Evolutionary conservation across 2,888 invertebrate species (phyloP).

Genomic region (Clusia tigrina): DNA sequence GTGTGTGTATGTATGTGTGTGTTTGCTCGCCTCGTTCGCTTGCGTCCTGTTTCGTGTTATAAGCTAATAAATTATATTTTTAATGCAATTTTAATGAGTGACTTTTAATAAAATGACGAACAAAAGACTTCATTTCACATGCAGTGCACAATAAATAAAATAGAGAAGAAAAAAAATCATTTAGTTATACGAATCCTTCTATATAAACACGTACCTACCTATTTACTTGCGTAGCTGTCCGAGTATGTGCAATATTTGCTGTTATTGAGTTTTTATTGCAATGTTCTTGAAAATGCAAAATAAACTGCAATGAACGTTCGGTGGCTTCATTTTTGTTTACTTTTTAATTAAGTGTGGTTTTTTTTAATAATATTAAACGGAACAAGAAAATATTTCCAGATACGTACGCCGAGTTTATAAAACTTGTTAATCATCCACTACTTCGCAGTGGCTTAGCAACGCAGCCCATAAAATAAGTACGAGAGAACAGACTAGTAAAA

Average conservation of each 20-base stretch:
- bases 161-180: not conserved
- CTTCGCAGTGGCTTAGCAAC: too few relatives aligned
- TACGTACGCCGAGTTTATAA: too few relatives aligned
- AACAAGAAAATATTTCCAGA: too few relatives aligned
- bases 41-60: constrained; percentile 34
- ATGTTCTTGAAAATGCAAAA: too few relatives aligned
- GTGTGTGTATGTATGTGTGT: too few relatives aligned
- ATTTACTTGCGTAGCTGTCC: not conserved
- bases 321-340: not conserved
- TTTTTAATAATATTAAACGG: too few relatives aligned
- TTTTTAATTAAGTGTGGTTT: not conserved
- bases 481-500: too few relatives aligned
- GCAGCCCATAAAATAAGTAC: too few relatives aligned
- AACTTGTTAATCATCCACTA: too few relatives aligned
- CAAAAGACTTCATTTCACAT: constrained; percentile 10
- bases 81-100: constrained; percentile 42
- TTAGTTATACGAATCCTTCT: too few relatives aligned
- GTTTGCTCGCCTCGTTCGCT: not conserved
- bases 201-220: not conserved
- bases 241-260: not conserved
- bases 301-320: too few relatives aligned
- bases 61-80: constrained; percentile 41
- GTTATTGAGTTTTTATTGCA: constrained; percentile 2
- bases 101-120: constrained; percentile 16
- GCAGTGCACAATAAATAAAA: not conserved